Evolutionary conservation across 2,113 vertebrate genomes (phyloP), one percentile per base, ranked within the genome.

Genomic region (Chaetodon trifascialis): DNA sequence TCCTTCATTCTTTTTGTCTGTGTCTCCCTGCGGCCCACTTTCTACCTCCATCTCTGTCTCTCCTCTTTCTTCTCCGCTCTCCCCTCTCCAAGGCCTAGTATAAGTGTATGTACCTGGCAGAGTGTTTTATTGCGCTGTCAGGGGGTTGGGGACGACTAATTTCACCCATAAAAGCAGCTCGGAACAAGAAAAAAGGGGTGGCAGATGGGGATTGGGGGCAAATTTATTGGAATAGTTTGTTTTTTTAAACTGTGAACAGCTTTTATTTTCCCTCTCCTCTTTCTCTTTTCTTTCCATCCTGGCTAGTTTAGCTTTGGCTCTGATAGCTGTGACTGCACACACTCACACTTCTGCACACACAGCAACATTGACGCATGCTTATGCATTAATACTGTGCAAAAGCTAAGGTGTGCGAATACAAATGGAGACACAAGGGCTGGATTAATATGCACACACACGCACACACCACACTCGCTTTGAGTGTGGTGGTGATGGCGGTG

Each of bases 121-220:
- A 56, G 73, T 72, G 62, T 93, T 94, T 94, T 93, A 94, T 91
- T 85, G 79, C 65, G 55, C 91, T 93, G 93, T 94, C 91, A 84
- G 89, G 85, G 85, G 89, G 80, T 76, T 85, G 88, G 79, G 90
- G 85, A 85, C 83, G 81, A 91, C 87, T 90, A 91, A 92, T 94
- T 93, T 92, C 76, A 49, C 60, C 84, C 80, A 90, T 94, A 92
- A 94, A 94, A 93, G 52, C 83, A 83, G 83, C 83, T 89, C 80
- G 40, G 87, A 92, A 91, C 82, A 89, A 93, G 87, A 90, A 86
- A 88, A 93, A 87, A 81, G 90, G 69, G 80, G 83, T 40, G 81
- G 87, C 80, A 81, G 78, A 87, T 40, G 75, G 74, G 83, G 79
- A 70, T 62, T 85, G 83, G 77, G 91, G 73, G 86, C 56, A 83